Evolutionary conservation across 2,797 vertebrate genomes (phyloP), one percentile per base, ranked within the genome.

Genomic region (Eptatretus atami): DNA sequence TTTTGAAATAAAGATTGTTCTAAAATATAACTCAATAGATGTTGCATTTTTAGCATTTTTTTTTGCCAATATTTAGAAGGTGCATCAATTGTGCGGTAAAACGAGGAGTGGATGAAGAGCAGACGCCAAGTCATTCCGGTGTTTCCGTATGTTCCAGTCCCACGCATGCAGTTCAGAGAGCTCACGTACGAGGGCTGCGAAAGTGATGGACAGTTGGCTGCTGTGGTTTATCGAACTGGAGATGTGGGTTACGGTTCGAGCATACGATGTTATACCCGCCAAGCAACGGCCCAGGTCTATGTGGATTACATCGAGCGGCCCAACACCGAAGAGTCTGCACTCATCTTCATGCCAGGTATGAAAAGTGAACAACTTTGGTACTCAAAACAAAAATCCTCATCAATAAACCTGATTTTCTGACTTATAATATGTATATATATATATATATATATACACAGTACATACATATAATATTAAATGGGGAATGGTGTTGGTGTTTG

Each of bases 291-390:
- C 1, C 80, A 90, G 72, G 88, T 94, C 53, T 78, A 74, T 75
- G 75, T 74, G 63, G 88, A 94, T 75, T 95, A 90, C 10, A 76
- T 81, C 13, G 87, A 95, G 66, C 78, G 85, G 52, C 82, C 88
- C 14, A 90, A 95, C 75, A 90, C 82, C 3, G 84, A 87, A 15
- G 67, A 68, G 14, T 88, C 88, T 3, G 53, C 76, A 69, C 68
- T 95, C 71, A 78, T 76, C 3, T 95, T 94, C 71, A 72, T 81
- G 64, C 81, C 87, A 68, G 86, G 88, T 90, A 76, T 69, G 68
- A 65, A 53, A 44, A 44, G 31, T 44, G 6, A 44, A 44, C 31
- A 44, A 4, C 31, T 44, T 4, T 44, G 31, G 4, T 44, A 44
- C 31, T 44, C 31, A 8, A 44, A 44, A 44, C 31, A 5, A 44